phyloP scores from a whole-genome alignment of 2,888 invertebrate species.

The Dysmachus trigonus region DNA sequence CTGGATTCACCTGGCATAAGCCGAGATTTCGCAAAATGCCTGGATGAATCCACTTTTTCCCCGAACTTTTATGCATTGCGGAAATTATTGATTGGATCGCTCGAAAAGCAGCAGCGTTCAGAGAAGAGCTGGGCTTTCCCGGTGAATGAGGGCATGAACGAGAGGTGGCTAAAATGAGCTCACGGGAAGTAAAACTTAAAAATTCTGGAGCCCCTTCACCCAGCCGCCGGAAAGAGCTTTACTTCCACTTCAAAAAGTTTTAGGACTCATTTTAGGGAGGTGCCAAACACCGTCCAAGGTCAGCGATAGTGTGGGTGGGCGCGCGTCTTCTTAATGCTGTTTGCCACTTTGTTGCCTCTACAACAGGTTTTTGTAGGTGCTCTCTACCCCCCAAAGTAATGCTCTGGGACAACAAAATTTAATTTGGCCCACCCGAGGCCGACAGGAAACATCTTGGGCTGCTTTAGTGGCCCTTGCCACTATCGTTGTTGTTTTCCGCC shows the following conservation, averaged over 20 bases:
- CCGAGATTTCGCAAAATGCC: background rate
- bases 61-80: constrained; percentile 3
- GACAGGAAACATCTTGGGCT: background rate
- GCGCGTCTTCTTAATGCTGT: background rate
- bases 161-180: background rate
- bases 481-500: background rate
- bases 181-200: background rate
- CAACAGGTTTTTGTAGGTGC: background rate
- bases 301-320: background rate
- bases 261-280: background rate
- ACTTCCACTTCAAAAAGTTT: background rate
- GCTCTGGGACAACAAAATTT: background rate
- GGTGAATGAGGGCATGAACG: background rate
- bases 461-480: background rate
- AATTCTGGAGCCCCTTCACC: background rate
- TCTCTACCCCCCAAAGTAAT: background rate
- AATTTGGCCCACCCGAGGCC: background rate
- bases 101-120: background rate
- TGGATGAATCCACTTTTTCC: background rate
- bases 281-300: constrained; percentile 16
- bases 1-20: background rate
- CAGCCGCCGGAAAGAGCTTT: background rate
- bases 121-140: background rate
- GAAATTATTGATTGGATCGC: constrained; percentile 25
- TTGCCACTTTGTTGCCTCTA: background rate